phyloP scores from a whole-genome alignment of 2,797 vertebrate genomes.

The Sitta carolinensis region DNA sequence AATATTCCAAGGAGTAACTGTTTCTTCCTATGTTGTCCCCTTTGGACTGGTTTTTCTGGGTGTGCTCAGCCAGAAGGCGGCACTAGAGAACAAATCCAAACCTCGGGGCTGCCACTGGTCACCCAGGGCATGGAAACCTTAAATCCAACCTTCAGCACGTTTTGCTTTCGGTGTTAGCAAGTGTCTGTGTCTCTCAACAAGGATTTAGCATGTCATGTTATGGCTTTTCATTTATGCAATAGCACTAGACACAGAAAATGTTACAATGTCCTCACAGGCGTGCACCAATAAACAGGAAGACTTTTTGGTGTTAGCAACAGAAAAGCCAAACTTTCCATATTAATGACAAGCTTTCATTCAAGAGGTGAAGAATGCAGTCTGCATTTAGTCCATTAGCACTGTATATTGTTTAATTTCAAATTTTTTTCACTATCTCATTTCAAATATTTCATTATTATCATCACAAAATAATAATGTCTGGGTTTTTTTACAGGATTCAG shows the following conservation, averaged over 20 bases:
- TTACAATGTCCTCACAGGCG: rapidly evolving
- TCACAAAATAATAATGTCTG: neutral
- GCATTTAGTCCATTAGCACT: neutral
- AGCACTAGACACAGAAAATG: neutral
- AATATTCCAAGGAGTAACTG: neutral
- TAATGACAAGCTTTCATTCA: neutral
- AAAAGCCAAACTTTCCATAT: neutral
- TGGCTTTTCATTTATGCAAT: neutral
- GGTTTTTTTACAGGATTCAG: neutral
- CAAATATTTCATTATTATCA: neutral
- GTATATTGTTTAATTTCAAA: too few relatives aligned
- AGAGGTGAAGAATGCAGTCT: neutral
- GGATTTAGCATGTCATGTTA: neutral
- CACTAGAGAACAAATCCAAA: neutral
- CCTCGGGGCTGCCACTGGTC: neutral
- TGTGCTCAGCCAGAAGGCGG: neutral
- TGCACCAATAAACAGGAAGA: neutral
- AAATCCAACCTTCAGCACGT: neutral
- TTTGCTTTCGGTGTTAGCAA: neutral
- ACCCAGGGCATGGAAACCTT: neutral
- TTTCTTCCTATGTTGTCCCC: neutral
- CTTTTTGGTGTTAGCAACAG: neutral
- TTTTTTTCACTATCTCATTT: too few relatives aligned
- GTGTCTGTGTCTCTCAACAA: neutral
- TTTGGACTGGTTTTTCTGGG: neutral